A percentile compares a stretch with the other conserved stretches of the same genome.
Conservation (phyloP, 64 coral and sea anemone species). For the Montipora foliosa region DNA sequence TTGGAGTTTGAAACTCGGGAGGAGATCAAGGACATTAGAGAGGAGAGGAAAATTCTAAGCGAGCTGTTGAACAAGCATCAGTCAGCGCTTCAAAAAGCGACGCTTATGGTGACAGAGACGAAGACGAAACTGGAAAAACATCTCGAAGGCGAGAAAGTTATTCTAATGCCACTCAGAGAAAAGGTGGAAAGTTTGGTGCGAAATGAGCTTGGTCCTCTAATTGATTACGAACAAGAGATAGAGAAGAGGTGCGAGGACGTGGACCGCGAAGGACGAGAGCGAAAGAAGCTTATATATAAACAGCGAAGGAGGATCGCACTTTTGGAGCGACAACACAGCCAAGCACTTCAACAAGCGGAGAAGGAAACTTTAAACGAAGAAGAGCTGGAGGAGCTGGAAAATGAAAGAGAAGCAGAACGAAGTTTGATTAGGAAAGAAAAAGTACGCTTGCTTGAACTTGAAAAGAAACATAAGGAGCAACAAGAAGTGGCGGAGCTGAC, state of each 20-base stretch:
- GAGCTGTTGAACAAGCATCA: slow-evolving; percentile 93
- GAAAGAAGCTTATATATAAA: slow-evolving; percentile 96
- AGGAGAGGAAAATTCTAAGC: slow-evolving; percentile 93
- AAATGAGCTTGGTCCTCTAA: slow-evolving; percentile 93
- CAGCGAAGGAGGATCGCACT: slow-evolving; percentile 90
- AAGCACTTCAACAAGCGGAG: slow-evolving; percentile 96
- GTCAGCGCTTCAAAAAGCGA: slow-evolving; percentile 87
- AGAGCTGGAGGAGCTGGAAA: slow-evolving; percentile 95
- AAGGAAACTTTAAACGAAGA: slow-evolving; percentile 98
- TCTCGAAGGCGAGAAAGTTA: slow-evolving; percentile 86
- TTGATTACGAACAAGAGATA: slow-evolving; percentile 91
- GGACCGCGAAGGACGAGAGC: slow-evolving; percentile 87
- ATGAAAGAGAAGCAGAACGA: slow-evolving; percentile 95
- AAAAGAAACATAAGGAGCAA: slow-evolving; percentile 98
- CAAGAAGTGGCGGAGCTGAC: slow-evolving; percentile 94
- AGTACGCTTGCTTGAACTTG: slow-evolving; percentile 90
- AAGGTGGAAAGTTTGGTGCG: slow-evolving; percentile 91
- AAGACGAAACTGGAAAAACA: slow-evolving; percentile 97
- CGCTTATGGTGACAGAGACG: slow-evolving; percentile 96
- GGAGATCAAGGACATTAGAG: slow-evolving; percentile 97
- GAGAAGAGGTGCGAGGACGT: slow-evolving; percentile 93
- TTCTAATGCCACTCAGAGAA: slow-evolving; percentile 74
- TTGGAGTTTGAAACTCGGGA: slow-evolving; percentile 90
- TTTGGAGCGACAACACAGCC: slow-evolving; percentile 93
- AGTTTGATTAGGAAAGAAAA: slow-evolving; percentile 98